These are phyloP conservation scores for Nebria salina DNA, from an alignment of 2,888 invertebrate genomes.

Conservation along the genomic window DNA sequence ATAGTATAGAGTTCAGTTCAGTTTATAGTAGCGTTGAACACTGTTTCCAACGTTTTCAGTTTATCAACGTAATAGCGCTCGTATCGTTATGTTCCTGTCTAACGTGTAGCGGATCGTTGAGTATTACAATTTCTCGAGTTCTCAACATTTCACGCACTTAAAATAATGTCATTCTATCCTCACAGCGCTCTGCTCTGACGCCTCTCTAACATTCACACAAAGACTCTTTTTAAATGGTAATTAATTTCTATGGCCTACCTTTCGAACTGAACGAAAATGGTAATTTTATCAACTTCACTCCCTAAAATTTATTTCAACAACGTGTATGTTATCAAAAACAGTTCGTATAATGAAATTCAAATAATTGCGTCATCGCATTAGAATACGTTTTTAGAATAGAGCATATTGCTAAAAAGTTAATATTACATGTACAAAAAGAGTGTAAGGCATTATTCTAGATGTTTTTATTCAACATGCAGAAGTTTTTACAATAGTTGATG, in stretches of 20 bases:
- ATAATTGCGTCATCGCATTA: too few species aligned
- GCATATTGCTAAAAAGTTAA: too few species aligned
- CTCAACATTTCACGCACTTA: not conserved
- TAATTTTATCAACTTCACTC: not conserved
- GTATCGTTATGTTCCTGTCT: not conserved
- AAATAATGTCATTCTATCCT: not conserved
- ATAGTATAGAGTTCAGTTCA: not conserved
- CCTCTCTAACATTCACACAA: not conserved
- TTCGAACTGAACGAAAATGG: not conserved
- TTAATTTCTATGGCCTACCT: not conserved
- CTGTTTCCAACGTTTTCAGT: not conserved
- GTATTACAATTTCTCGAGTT: not conserved
- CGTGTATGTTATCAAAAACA: too few species aligned
- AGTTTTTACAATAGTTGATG: not conserved
- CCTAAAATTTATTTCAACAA: too few species aligned
- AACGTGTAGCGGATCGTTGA: not conserved
- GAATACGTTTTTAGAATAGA: too few species aligned
- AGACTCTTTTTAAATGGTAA: not conserved
- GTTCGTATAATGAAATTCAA: too few species aligned
- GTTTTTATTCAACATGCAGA: not conserved
- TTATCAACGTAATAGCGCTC: too few species aligned
- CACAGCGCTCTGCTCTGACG: not conserved
- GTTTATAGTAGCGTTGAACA: not conserved
- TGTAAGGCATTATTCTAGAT: not conserved
- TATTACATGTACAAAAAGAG: not conserved